phyloP scores from a whole-genome alignment of 1,140 invertebrate species.

The Heliothis subflexa region DNA sequence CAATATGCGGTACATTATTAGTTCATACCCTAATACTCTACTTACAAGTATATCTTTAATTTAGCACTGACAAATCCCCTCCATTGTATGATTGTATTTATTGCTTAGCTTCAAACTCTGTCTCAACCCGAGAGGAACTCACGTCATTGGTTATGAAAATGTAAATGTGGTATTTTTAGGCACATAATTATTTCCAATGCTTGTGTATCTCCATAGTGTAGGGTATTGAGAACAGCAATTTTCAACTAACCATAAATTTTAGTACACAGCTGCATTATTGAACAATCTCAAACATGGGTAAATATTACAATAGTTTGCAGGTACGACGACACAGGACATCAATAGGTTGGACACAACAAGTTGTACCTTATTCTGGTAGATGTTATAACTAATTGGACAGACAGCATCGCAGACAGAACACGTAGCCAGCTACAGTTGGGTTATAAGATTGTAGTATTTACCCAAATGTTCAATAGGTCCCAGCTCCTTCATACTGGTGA shows the following conservation, averaged over 20 bases:
- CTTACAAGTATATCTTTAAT: slow-evolving; percentile 59
- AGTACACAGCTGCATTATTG: slow-evolving; percentile 21
- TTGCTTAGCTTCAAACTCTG: neutral
- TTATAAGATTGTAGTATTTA: slow-evolving; percentile 31
- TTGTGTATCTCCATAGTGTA: neutral
- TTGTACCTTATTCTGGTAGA: neutral
- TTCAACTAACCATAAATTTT: neutral
- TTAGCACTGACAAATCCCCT: slow-evolving; percentile 53
- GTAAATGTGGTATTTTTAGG: neutral
- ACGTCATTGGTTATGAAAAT: no score
- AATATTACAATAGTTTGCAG: neutral
- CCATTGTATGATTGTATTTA: slow-evolving; percentile 9
- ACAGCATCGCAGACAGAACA: neutral
- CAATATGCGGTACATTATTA: slow-evolving; percentile 54
- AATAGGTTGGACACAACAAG: neutral
- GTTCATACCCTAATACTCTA: slow-evolving; percentile 63
- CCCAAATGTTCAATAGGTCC: slow-evolving; percentile 25
- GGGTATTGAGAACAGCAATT: neutral
- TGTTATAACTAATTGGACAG: neutral
- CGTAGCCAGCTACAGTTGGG: slow-evolving; percentile 2
- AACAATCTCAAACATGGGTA: slow-evolving; percentile 14
- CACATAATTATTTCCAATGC: neutral
- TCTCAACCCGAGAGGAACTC: neutral
- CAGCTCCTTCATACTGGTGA: slow-evolving; percentile 19
- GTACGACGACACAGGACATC: neutral